Percentiles rank a stretch among this genome's conserved stretches.
phyloP scores from a whole-genome alignment of 2,797 vertebrate genomes.

The Diceros bicornis region DNA sequence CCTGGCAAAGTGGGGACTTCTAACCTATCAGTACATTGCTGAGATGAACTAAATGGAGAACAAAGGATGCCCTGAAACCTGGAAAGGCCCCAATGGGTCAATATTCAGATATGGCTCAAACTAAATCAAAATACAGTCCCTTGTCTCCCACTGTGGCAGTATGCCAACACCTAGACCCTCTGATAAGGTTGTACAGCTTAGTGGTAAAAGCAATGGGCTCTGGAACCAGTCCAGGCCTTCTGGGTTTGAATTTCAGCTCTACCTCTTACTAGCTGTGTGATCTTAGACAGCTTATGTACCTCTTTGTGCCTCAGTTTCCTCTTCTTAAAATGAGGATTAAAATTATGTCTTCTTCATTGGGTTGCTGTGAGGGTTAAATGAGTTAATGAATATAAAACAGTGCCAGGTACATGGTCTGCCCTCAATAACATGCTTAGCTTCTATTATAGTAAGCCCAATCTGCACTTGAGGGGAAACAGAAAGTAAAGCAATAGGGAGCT shows the following conservation, averaged over 20 bases:
- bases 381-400: background rate
- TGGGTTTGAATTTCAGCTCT: background rate
- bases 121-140: background rate
- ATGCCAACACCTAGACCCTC: background rate
- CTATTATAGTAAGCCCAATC: background rate
- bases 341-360: background rate
- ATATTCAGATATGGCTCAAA: constrained; percentile 18
- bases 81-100: background rate
- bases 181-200: background rate
- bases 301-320: background rate
- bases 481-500: background rate
- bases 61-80: background rate
- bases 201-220: background rate
- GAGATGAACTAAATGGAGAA: background rate
- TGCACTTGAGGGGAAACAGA: background rate
- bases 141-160: background rate
- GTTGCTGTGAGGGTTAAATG: background rate
- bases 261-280: background rate
- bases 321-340: background rate
- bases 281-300: background rate
- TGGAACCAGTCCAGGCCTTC: background rate
- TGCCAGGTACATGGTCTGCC: background rate
- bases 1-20: background rate
- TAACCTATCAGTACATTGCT: background rate
- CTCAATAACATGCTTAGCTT: background rate